phyloP scores from a whole-genome alignment of 2,888 invertebrate species.

The Hypena proboscidalis region DNA sequence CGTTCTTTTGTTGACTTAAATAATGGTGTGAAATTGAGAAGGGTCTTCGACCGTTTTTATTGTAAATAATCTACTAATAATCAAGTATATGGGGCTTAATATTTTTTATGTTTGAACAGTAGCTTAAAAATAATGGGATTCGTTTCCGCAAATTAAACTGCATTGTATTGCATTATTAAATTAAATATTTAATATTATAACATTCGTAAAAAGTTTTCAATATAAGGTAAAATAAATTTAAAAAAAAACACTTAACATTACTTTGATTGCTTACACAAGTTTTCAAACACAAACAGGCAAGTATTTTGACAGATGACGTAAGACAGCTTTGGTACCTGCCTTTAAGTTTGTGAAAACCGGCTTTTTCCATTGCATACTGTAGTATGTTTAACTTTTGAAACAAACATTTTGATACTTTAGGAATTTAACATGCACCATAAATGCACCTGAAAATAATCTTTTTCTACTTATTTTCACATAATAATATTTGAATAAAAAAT shows the following conservation, averaged over 20 bases:
- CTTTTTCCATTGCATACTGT: too few species aligned
- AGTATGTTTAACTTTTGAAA: too few species aligned
- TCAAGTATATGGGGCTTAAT: conserved; percentile 14
- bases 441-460: too few species aligned
- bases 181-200: too few species aligned
- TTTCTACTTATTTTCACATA: too few species aligned
- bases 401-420: too few species aligned
- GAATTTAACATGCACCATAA: too few species aligned
- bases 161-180: background rate
- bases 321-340: background rate
- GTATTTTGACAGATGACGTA: conserved; percentile 1
- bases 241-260: too few species aligned
- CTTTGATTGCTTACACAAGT: too few species aligned
- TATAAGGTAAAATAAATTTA: too few species aligned
- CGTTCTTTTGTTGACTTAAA: conserved; percentile 71
- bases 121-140: conserved; percentile 8
- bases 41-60: conserved; percentile 37
- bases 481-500: too few species aligned
- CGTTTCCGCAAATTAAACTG: background rate
- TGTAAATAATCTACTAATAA: conserved; percentile 21
- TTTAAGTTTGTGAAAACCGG: background rate
- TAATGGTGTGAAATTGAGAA: conserved; percentile 68
- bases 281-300: background rate
- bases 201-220: too few species aligned
- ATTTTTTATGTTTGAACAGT: conserved; percentile 2